phyloP scores from a whole-genome alignment of 2,888 invertebrate genomes.

The Charanyca ferruginea region DNA sequence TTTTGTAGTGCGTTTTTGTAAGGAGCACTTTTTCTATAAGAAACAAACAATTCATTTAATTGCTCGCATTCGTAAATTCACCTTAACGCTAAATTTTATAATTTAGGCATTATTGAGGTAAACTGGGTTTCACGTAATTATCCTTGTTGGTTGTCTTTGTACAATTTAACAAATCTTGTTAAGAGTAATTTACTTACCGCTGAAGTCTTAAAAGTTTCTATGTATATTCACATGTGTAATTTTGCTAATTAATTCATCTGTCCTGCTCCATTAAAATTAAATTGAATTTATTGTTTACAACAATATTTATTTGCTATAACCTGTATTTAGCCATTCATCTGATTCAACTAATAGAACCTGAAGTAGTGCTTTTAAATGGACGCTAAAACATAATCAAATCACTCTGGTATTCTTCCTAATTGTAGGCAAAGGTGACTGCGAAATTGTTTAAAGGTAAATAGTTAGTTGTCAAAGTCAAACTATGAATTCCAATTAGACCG shows the following conservation, averaged over 20 bases:
- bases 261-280: too few species aligned
- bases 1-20: too few species aligned
- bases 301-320: too few species aligned
- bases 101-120: constrained; percentile 5
- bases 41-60: neutral
- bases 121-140: constrained; percentile 21
- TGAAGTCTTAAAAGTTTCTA: constrained; percentile 40
- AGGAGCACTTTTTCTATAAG: too few species aligned
- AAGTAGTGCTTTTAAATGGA: too few species aligned
- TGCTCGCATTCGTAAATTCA: neutral
- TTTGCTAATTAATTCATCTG: constrained; percentile 25
- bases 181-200: constrained; percentile 34
- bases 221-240: constrained; percentile 8
- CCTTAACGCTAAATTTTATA: neutral
- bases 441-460: too few species aligned
- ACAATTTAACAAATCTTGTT: constrained; percentile 39
- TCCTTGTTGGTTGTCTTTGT: constrained; percentile 22
- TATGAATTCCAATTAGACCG: too few species aligned
- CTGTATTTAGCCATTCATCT: too few species aligned
- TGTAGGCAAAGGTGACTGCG: too few species aligned
- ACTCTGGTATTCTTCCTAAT: neutral
- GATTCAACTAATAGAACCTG: constrained; percentile 7
- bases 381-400: neutral
- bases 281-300: too few species aligned
- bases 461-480: too few species aligned